These are phyloP conservation scores for Macquaria ambigua DNA, from an alignment of 2,113 vertebrate species.

Conservation along the genomic window DNA sequence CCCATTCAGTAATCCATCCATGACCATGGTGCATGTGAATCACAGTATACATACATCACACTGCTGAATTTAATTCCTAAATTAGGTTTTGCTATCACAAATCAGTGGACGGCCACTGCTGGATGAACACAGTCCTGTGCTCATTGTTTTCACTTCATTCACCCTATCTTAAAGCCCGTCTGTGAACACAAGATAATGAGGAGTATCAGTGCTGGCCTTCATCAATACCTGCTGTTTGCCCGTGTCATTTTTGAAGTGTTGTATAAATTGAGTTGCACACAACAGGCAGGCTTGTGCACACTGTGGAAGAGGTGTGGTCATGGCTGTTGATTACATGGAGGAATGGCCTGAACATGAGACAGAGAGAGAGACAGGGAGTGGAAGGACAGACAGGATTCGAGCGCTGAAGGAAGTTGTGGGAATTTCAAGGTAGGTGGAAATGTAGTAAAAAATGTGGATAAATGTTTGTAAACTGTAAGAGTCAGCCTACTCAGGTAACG, in stretches of 20 bases:
- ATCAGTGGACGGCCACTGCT: not conserved
- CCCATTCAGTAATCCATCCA: too few species aligned
- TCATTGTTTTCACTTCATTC: not conserved
- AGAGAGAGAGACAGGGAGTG: not conserved
- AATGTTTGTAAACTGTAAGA: not conserved
- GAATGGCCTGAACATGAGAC: not conserved
- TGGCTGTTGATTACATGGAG: conserved; percentile 61
- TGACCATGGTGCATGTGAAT: not conserved
- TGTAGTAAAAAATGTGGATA: not conserved
- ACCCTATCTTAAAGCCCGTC: not conserved
- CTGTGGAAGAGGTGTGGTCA: conserved; percentile 68
- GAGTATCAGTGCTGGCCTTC: not conserved
- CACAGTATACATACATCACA: not conserved
- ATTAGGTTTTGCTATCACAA: not conserved
- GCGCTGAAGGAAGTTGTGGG: not conserved
- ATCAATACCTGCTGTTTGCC: conserved; percentile 35
- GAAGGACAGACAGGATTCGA: not conserved
- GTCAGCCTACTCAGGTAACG: not conserved
- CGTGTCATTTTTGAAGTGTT: conserved; percentile 17
- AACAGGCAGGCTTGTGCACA: conserved; percentile 18
- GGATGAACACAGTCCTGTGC: too few species aligned
- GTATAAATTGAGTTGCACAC: not conserved
- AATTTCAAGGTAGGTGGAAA: conserved; percentile 24
- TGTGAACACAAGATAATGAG: not conserved
- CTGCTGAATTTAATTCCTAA: not conserved